These are phyloP conservation scores for Synanceia verrucosa DNA, from an alignment of 2,797 vertebrate genomes.

Conservation along the genomic window DNA sequence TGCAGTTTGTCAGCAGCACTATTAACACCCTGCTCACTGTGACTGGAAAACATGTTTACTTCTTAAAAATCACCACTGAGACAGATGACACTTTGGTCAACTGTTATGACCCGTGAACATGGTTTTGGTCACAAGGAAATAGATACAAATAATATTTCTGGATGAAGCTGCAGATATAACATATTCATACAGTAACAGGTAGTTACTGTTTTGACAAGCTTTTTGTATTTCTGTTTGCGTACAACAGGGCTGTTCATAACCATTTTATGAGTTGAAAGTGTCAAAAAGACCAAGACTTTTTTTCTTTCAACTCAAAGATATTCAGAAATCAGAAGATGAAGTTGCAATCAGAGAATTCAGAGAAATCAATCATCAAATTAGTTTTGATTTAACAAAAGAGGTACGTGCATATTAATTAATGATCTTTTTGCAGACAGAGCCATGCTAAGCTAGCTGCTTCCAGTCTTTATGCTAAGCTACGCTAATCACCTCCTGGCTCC, in stretches of 20 bases:
- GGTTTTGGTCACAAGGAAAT: background rate
- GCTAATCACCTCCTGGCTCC: background rate
- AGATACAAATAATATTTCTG: background rate
- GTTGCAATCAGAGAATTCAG: too few relatives aligned
- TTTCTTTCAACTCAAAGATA: too few relatives aligned
- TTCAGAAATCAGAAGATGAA: too few relatives aligned
- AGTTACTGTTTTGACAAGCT: background rate
- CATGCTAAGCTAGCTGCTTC: background rate
- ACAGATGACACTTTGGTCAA: background rate
- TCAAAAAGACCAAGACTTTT: too few relatives aligned
- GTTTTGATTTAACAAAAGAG: too few relatives aligned
- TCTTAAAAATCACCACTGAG: background rate
- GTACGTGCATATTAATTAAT: too few relatives aligned
- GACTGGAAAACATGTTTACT: background rate
- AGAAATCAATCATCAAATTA: too few relatives aligned
- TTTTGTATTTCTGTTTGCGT: background rate
- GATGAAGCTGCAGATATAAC: background rate
- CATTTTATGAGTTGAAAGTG: too few relatives aligned
- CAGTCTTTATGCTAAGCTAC: background rate
- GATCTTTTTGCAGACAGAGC: background rate
- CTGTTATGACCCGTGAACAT: background rate
- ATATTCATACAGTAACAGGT: background rate
- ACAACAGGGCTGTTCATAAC: too few relatives aligned
- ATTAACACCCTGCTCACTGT: background rate
- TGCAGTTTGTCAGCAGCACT: slow-evolving; percentile 18